Evolutionary conservation across 2,113 vertebrate genomes (phyloP).

Genomic region (Pyrgilauda ruficollis): DNA sequence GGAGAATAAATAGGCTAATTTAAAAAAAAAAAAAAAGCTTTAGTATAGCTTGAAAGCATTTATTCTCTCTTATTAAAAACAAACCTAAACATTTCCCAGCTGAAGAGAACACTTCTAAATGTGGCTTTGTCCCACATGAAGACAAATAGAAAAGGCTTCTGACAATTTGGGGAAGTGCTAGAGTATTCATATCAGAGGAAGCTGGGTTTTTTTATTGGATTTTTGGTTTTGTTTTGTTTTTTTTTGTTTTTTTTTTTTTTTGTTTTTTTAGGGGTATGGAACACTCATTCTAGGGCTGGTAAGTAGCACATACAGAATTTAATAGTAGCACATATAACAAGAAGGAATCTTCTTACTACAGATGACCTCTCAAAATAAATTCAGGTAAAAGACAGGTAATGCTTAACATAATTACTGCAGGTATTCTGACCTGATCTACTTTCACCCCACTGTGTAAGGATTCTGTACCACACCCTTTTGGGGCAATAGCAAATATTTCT

Average conservation of each 20-base stretch:
- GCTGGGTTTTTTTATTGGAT: neutral
- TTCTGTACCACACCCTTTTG: neutral
- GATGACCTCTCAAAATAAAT: neutral
- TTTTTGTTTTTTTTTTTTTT: too few species aligned
- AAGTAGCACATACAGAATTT: neutral
- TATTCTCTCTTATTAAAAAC: neutral
- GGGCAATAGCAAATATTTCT: neutral
- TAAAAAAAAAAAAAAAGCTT: neutral
- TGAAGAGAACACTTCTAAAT: conserved; percentile 23
- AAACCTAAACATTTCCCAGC: neutral
- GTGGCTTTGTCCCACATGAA: conserved; percentile 57
- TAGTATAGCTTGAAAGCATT: neutral
- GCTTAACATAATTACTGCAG: neutral
- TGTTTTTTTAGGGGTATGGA: neutral
- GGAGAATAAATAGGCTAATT: neutral
- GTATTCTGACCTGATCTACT: neutral
- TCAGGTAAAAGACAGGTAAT: neutral
- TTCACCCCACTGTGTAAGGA: neutral
- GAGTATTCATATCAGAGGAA: conserved; percentile 50
- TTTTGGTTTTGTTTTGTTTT: too few species aligned
- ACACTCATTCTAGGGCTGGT: neutral
- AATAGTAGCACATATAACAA: neutral
- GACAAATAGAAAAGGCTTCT: conserved; percentile 54
- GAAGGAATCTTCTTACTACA: neutral
- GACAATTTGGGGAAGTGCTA: conserved; percentile 45